Evolutionary conservation across 2,113 vertebrate species (phyloP).

Genomic region (Apaloderma vittatum): DNA sequence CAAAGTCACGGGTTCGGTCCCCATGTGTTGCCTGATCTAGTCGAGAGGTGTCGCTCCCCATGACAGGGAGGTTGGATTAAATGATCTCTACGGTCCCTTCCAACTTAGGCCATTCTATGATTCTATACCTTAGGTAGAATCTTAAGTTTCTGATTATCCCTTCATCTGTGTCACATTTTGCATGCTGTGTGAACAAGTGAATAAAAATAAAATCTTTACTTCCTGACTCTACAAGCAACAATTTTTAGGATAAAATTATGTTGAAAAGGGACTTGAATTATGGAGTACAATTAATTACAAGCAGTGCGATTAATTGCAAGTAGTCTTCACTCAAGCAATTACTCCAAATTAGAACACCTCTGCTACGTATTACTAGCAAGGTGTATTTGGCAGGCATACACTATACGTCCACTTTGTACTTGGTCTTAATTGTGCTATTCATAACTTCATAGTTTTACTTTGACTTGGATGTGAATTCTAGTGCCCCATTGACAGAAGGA

Average conservation of each 20-base stretch:
- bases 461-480: neutral
- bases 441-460: neutral
- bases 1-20: too few species aligned
- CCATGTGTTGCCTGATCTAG: too few species aligned
- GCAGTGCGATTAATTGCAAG: neutral
- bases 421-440: neutral
- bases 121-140: neutral
- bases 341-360: neutral
- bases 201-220: neutral
- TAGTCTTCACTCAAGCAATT: neutral
- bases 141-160: neutral
- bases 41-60: too few species aligned
- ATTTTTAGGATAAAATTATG: neutral
- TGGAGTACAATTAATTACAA: neutral
- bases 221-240: neutral
- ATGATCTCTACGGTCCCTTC: too few species aligned
- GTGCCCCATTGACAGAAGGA: neutral
- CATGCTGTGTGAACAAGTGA: neutral
- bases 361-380: neutral
- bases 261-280: neutral
- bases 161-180: neutral
- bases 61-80: too few species aligned
- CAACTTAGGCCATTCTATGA: too few species aligned
- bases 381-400: neutral
- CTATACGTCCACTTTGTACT: neutral